These are phyloP conservation scores for Littorina saxatilis DNA, from an alignment of 1,140 invertebrate genomes.

Conservation along the genomic window DNA sequence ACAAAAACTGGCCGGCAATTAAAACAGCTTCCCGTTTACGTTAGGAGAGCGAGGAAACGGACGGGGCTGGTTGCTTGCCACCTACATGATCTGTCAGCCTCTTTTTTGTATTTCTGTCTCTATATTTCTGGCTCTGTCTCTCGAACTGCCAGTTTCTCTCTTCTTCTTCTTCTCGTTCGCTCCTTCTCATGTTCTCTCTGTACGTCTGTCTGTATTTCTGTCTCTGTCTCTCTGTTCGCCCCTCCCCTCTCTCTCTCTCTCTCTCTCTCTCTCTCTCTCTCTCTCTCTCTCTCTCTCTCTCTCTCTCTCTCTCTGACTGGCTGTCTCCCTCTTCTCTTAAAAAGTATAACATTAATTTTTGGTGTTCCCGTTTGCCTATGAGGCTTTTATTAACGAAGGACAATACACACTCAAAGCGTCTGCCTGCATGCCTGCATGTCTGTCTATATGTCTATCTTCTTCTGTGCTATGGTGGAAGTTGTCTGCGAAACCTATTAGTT, in stretches of 20 bases:
- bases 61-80: not conserved
- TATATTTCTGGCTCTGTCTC: not conserved
- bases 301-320: not conserved
- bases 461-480: not conserved
- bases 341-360: no score
- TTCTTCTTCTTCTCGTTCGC: conserved; percentile 10
- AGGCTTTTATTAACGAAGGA: no score
- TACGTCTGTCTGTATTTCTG: not conserved
- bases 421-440: not conserved
- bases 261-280: not conserved
- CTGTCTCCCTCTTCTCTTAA: no score
- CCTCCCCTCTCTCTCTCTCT: not conserved
- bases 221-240: not conserved
- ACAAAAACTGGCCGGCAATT: no score
- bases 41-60: no score
- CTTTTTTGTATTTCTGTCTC: conserved; percentile 14
- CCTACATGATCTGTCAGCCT: not conserved
- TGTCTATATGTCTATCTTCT: not conserved
- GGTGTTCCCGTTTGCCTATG: no score
- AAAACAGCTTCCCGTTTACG: no score
- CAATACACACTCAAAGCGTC: no score
- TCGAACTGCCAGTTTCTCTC: not conserved
- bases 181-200: not conserved
- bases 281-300: not conserved
- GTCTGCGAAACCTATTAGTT: no score